Evolutionary conservation across 2,113 vertebrate species (phyloP).

Genomic region (Acanthochromis polyacanthus): DNA sequence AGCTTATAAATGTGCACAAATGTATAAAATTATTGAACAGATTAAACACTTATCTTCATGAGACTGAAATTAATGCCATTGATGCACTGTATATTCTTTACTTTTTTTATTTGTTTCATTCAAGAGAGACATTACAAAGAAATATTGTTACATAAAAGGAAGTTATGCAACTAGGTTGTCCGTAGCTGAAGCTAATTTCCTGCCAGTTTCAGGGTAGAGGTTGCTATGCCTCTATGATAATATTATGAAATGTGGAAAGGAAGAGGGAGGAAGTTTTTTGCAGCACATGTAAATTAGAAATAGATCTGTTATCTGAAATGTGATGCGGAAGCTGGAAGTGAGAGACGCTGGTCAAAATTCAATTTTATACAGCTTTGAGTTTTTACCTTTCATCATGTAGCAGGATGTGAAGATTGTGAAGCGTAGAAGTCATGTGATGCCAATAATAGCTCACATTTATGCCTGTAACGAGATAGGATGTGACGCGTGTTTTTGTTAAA

Average conservation of each 20-base stretch:
- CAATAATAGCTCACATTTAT: neutral
- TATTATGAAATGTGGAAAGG: neutral
- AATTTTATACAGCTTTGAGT: neutral
- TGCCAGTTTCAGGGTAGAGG: neutral
- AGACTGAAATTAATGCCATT: too few species aligned
- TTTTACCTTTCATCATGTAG: neutral
- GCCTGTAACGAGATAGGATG: neutral
- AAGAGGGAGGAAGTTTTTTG: slow-evolving; percentile 11
- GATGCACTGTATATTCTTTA: too few species aligned
- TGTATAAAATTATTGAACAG: too few species aligned
- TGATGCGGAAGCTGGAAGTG: neutral
- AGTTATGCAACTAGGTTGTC: too few species aligned
- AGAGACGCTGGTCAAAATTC: slow-evolving; percentile 1
- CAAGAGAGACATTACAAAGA: too few species aligned
- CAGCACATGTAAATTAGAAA: slow-evolving; percentile 30
- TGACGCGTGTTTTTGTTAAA: neutral
- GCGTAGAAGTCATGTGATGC: neutral
- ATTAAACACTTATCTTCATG: too few species aligned
- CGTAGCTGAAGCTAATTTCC: too few species aligned
- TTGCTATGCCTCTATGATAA: neutral
- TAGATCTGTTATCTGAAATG: slow-evolving; percentile 18
- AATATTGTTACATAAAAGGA: too few species aligned
- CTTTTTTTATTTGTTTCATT: too few species aligned
- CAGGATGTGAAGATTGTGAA: neutral
- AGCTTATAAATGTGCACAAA: neutral